Evolutionary conservation across 2,888 invertebrate species (phyloP).

Genomic region (Microctonus brassicae): DNA sequence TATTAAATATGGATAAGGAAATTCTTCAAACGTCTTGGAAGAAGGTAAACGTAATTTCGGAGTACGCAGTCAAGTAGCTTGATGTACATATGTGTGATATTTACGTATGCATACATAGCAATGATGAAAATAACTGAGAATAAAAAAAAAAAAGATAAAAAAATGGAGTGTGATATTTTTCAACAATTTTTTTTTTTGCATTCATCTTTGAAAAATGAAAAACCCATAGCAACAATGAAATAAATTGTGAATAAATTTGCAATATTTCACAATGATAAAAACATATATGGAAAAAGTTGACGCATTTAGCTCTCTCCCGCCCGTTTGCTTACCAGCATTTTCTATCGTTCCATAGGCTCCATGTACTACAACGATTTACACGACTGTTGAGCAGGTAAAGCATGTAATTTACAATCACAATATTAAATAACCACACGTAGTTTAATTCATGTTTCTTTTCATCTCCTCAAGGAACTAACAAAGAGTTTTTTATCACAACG

Average conservation of each 20-base stretch:
- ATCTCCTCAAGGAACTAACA: too few species aligned
- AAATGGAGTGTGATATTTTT: not conserved
- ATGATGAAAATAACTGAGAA: not conserved
- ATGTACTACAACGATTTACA: slow-evolving; percentile 52
- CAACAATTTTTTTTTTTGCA: not conserved
- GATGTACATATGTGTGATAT: too few species aligned
- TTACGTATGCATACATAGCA: too few species aligned
- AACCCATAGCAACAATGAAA: not conserved
- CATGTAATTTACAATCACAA: slow-evolving; percentile 6
- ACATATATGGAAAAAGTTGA: slow-evolving; percentile 10
- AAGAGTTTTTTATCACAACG: not conserved
- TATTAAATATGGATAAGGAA: too few species aligned
- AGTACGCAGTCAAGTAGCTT: too few species aligned
- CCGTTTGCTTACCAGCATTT: slow-evolving; percentile 64
- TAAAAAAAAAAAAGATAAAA: too few species aligned
- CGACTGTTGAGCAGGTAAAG: slow-evolving; percentile 9
- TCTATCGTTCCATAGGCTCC: slow-evolving; percentile 57
- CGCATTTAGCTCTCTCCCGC: slow-evolving; percentile 48
- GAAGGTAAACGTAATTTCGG: too few species aligned
- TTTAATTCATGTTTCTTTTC: not conserved
- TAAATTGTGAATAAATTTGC: not conserved
- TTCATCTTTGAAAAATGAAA: too few species aligned
- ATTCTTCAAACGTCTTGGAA: too few species aligned
- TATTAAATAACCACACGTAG: not conserved
- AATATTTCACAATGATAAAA: not conserved